A percentile compares a stretch with the other conserved stretches of the same genome.
Evolutionary conservation across 2,888 invertebrate species (phyloP).

Genomic region (Lepas anatifera): DNA sequence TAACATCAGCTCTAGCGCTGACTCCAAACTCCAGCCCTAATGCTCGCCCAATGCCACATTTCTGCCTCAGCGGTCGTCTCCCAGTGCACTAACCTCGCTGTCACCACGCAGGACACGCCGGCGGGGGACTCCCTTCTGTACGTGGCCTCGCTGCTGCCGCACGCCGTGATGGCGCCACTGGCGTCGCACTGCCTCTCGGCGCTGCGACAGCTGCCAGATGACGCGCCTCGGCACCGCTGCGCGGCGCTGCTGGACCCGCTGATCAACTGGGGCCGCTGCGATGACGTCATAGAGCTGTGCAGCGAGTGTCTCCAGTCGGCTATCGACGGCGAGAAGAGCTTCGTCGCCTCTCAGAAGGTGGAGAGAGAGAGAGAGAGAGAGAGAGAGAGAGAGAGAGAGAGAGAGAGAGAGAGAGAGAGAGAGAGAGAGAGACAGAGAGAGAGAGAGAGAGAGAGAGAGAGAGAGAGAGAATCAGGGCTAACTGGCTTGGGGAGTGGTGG

Average conservation of each 20-base stretch:
- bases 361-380: too few species aligned
- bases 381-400: too few species aligned
- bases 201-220: slow-evolving; percentile 17
- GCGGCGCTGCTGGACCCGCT: slow-evolving; percentile 18
- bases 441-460: too few species aligned
- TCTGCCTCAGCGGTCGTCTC: too few species aligned
- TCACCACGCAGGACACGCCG: neutral
- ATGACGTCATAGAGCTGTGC: slow-evolving; percentile 22
- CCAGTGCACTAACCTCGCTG: too few species aligned
- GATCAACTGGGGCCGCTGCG: slow-evolving; percentile 24
- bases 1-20: too few species aligned
- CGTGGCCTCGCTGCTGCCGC: slow-evolving; percentile 23
- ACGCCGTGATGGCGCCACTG: slow-evolving; percentile 20
- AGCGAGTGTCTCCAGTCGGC: slow-evolving; percentile 21
- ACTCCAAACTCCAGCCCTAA: too few species aligned
- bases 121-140: slow-evolving; percentile 18
- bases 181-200: slow-evolving; percentile 23
- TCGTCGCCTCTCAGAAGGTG: slow-evolving; percentile 9
- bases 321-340: slow-evolving; percentile 5
- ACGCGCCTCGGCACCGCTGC: neutral
- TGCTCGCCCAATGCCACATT: too few species aligned
- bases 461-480: too few species aligned
- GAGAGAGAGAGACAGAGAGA: too few species aligned
- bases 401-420: too few species aligned
- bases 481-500: too few species aligned